Percentiles rank a stretch among this genome's conserved stretches.
Evolutionary conservation across 2,888 invertebrate species (phyloP).

Genomic region (Choristoneura rosaceana): DNA sequence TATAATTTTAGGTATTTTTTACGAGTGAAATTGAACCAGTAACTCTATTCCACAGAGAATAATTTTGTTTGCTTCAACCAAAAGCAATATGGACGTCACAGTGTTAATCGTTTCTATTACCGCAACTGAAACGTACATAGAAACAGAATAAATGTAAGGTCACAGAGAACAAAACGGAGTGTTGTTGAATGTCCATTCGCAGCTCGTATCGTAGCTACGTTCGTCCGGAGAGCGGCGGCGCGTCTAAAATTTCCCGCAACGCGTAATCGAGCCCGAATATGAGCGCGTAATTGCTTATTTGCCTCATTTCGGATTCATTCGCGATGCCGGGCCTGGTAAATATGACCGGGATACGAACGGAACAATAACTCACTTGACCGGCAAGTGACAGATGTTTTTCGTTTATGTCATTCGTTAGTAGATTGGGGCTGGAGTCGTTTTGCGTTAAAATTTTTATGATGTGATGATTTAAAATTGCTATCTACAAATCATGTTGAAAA

Average conservation of each 20-base stretch:
- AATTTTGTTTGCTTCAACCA: no score
- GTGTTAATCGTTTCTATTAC: background rate
- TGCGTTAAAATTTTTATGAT: no score
- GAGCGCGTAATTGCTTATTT: conserved; percentile 81
- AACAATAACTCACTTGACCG: conserved; percentile 38
- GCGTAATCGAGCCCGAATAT: conserved; percentile 76
- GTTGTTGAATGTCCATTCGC: conserved; percentile 34
- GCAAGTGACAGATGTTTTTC: conserved; percentile 18
- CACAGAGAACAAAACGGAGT: conserved; percentile 19
- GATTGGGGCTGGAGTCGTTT: background rate
- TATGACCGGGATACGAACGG: conserved; percentile 51
- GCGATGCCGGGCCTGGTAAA: conserved; percentile 58
- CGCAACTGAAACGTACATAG: background rate
- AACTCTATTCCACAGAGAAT: no score
- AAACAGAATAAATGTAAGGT: conserved; percentile 9
- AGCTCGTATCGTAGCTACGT: conserved; percentile 43
- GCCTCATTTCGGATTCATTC: conserved; percentile 79
- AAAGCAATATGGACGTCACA: background rate
- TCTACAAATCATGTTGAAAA: no score
- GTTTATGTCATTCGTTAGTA: conserved; percentile 1
- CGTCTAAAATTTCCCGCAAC: conserved; percentile 70
- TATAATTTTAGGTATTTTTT: no score
- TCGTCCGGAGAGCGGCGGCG: conserved; percentile 52
- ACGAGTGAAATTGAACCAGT: no score
- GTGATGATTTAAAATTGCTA: no score